Evolutionary conservation across 2,113 vertebrate genomes (phyloP).

Genomic region (Mobula birostris): DNA sequence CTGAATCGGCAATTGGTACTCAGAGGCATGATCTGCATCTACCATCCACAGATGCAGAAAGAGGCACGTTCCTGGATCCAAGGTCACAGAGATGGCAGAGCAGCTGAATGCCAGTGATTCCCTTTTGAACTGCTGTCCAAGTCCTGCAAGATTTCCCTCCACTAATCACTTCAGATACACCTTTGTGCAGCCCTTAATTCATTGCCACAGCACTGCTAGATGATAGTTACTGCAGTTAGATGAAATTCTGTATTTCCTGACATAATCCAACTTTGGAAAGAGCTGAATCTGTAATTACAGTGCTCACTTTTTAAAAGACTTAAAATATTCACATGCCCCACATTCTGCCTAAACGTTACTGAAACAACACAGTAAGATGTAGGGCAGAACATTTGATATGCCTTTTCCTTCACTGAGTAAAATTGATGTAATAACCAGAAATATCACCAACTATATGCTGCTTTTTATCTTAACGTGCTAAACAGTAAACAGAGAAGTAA

Average conservation of each 20-base stretch:
- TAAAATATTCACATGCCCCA: background rate
- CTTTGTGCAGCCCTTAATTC: background rate
- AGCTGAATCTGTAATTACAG: background rate
- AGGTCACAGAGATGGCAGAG: background rate
- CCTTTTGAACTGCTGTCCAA: too few relatives aligned
- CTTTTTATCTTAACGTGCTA: background rate
- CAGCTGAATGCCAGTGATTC: too few relatives aligned
- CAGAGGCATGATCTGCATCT: background rate
- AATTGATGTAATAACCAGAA: slow-evolving; percentile 1
- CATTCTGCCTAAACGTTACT: background rate
- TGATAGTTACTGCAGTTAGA: background rate
- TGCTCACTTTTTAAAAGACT: background rate
- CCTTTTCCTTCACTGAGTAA: background rate
- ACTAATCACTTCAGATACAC: background rate
- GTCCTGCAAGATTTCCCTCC: background rate
- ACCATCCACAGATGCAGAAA: background rate
- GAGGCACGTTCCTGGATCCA: background rate
- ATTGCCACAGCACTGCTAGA: background rate
- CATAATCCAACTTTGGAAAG: background rate
- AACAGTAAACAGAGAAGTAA: background rate
- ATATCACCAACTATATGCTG: background rate
- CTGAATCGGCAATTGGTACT: background rate
- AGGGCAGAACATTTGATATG: background rate
- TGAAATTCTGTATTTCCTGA: background rate
- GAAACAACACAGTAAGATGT: background rate